Evolutionary conservation across 2,113 vertebrate genomes (phyloP).

Genomic region (Regulus satrapa): DNA sequence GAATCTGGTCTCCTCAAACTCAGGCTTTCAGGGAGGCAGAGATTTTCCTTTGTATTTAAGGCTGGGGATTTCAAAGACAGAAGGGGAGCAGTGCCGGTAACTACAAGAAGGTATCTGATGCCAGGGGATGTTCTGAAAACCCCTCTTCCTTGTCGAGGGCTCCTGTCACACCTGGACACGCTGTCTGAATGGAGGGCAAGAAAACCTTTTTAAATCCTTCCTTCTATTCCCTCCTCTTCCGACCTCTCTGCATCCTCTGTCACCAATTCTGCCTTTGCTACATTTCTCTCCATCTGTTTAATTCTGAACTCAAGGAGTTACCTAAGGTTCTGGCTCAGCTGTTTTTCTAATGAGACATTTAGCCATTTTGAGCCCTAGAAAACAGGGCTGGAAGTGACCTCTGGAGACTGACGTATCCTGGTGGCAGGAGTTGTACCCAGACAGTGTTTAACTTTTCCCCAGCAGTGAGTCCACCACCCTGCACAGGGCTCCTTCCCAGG

Average conservation of each 20-base stretch:
- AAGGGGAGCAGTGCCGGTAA: not conserved
- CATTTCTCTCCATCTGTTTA: not conserved
- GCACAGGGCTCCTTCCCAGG: not conserved
- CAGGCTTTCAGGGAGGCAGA: not conserved
- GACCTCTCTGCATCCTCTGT: not conserved
- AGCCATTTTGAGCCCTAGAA: not conserved
- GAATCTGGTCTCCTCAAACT: not conserved
- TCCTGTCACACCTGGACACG: not conserved
- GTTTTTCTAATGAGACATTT: not conserved
- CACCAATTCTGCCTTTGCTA: not conserved
- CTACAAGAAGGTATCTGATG: not conserved
- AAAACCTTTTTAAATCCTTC: not conserved
- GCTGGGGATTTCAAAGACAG: not conserved
- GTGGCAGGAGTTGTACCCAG: not conserved
- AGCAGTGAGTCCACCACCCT: not conserved
- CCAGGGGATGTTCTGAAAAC: not conserved
- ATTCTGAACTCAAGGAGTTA: not conserved
- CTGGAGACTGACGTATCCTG: not conserved
- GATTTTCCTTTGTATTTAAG: not conserved
- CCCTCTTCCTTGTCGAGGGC: not conserved
- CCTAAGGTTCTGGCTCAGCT: not conserved
- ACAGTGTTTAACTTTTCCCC: not conserved
- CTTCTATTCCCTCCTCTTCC: not conserved
- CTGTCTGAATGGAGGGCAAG: not conserved
- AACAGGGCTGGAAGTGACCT: not conserved